phyloP scores from a whole-genome alignment of 2,113 vertebrate genomes.

The Catharus minimus region DNA sequence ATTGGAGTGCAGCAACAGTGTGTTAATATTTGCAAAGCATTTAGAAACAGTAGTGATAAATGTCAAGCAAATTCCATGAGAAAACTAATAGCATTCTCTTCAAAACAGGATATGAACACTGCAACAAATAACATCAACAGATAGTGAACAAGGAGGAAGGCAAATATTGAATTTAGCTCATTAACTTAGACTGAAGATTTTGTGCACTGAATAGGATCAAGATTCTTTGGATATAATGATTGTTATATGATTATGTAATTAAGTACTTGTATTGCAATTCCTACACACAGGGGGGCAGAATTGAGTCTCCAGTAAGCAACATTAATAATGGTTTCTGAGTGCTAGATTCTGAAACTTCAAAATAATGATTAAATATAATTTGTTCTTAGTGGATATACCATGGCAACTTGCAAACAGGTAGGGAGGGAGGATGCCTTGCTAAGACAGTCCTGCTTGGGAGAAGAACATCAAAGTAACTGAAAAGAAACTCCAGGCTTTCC shows the following conservation, averaged over 20 bases:
- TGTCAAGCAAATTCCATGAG: not conserved
- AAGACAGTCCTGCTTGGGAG: not conserved
- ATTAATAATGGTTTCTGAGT: not conserved
- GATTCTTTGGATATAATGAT: not conserved
- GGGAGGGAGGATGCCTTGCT: rapidly evolving
- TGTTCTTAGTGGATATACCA: not conserved
- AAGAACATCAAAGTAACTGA: not conserved
- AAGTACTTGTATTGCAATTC: not conserved
- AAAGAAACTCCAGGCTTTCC: not conserved
- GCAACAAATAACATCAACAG: not conserved
- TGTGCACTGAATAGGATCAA: not conserved
- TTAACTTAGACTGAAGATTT: not conserved
- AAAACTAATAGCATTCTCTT: conserved; percentile 8
- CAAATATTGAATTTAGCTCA: not conserved
- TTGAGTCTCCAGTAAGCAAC: not conserved
- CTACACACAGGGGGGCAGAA: not conserved
- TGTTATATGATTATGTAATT: conserved; percentile 16
- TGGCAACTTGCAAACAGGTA: not conserved
- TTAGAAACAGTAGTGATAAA: not conserved
- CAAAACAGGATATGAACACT: conserved; percentile 20
- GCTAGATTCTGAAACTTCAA: not conserved
- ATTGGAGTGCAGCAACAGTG: not conserved
- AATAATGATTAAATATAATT: not conserved
- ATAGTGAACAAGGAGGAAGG: not conserved
- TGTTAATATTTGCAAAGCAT: not conserved